Evolutionary conservation across 2,888 invertebrate genomes (phyloP).

Genomic region (Clunio marinus): DNA sequence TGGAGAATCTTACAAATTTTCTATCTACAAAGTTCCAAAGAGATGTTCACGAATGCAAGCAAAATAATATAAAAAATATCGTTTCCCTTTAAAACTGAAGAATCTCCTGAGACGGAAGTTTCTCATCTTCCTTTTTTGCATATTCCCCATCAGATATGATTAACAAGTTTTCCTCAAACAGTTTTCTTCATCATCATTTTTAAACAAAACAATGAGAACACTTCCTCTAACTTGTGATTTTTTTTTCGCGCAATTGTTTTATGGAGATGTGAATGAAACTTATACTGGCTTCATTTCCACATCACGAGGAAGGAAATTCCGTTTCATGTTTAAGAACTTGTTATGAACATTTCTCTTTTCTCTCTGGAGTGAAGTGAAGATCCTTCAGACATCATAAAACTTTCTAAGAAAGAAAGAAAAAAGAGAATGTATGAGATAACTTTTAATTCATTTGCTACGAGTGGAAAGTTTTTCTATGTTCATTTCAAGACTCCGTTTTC

Average conservation of each 20-base stretch:
- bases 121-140: not conserved
- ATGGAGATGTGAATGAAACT: not conserved
- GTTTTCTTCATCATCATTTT: conserved; percentile 22
- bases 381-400: not conserved
- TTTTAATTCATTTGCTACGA: conserved; percentile 16
- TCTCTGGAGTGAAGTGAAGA: not conserved
- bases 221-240: not conserved
- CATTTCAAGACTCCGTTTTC: no score
- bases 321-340: conserved; percentile 24
- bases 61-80: no score
- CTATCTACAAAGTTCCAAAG: not conserved
- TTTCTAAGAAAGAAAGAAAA: not conserved
- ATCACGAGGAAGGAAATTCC: conserved; percentile 10
- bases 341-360: not conserved
- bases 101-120: not conserved
- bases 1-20: not conserved
- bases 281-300: not conserved
- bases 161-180: conserved; percentile 26
- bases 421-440: conserved; percentile 11
- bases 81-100: not conserved
- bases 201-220: not conserved
- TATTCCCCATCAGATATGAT: conserved; percentile 32
- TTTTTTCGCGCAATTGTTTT: not conserved
- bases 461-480: not conserved
- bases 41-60: no score